Evolutionary conservation across 2,888 invertebrate genomes (phyloP), one percentile per base, ranked within the genome.

Genomic region (Sipha maydis): DNA sequence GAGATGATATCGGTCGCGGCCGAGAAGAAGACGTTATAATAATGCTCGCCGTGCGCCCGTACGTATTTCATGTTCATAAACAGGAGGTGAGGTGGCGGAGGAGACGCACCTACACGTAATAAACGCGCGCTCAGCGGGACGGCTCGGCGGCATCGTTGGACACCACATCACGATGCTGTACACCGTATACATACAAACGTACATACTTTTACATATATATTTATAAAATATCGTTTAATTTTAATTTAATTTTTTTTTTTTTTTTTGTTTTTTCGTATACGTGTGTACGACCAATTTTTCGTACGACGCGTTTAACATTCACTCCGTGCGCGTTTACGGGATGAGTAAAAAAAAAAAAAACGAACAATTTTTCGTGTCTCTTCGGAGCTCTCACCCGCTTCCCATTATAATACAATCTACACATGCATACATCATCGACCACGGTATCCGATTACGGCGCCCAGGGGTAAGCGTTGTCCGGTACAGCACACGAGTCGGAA

Each of bases 1-100:
- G 38, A 82, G 88, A 88, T 88, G 67, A 31, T 88, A 88, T 88
- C 88, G 75, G 71, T 7, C 48, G 48, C 88, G 75, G 71, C 17
- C 48, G 48, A 11, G 48, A 14, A 76, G 76, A 76, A 61, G 56
- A 84, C 34, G 28, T 80, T 54, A 67, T 67, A 38, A 79, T 61
- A 61, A 61, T 25, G 38, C 9, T 1, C 48, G 48, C n/a, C 48
- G 48, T 1, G 48, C 48, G 48, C 48, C 14, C 11, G 14, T 14
- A 48, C 14, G 11, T 48, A 48, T 48, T 14, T 48, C 11, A 48
- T 48, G 9, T 8, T 41, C 9, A 8, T 41, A 41, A 41, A 41
- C 8, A 41, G 7, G 0, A 41, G n/a, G n/a, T n/a, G n/a, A n/a
- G n/a, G n/a, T n/a, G n/a, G n/a, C n/a, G n/a, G n/a, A 41, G n/a